phyloP scores from a whole-genome alignment of 2,888 invertebrate species.

The Drosophila formosana region DNA sequence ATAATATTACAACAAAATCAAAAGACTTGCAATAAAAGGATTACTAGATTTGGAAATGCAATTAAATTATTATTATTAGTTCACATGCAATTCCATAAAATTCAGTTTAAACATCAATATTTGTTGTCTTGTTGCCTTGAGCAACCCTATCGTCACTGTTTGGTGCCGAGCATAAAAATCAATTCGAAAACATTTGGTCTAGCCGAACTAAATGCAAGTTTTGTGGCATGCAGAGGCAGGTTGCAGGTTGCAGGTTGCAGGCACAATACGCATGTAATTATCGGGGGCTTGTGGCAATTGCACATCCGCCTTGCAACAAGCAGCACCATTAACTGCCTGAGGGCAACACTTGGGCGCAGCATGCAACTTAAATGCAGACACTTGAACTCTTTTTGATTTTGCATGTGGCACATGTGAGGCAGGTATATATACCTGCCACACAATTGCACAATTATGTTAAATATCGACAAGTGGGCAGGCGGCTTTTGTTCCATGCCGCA shows the following conservation, averaged over 20 bases:
- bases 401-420: background rate
- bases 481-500: slow-evolving; percentile 62
- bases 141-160: background rate
- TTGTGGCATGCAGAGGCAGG: background rate
- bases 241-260: background rate
- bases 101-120: too few species aligned
- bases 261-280: slow-evolving; percentile 8
- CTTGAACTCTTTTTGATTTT: slow-evolving; percentile 79
- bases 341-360: slow-evolving; percentile 42
- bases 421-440: slow-evolving; percentile 30
- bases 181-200: background rate
- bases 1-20: background rate
- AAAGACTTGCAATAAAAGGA: background rate
- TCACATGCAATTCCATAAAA: too few species aligned
- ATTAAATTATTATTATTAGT: too few species aligned
- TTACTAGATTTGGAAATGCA: background rate
- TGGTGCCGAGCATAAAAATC: background rate
- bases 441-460: slow-evolving; percentile 82
- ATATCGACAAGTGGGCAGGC: slow-evolving; percentile 79
- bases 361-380: slow-evolving; percentile 63
- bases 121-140: background rate
- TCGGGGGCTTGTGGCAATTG: slow-evolving; percentile 41
- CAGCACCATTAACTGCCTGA: slow-evolving; percentile 57
- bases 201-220: background rate
- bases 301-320: slow-evolving; percentile 48